Conservation (phyloP, 2,113 vertebrate genomes). For the Steatornis caripensis region DNA sequence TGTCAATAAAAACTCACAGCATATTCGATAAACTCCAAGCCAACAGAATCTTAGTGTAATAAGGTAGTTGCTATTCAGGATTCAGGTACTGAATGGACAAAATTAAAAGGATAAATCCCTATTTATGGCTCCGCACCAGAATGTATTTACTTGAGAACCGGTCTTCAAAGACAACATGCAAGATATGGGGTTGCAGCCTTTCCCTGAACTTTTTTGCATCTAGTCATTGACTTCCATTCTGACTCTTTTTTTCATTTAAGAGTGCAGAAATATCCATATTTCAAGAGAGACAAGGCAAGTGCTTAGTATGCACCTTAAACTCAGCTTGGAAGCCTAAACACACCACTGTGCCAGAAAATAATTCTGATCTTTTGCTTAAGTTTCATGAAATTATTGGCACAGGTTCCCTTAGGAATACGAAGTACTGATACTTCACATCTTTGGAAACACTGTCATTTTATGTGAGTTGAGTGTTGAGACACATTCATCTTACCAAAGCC, state of each 20-base stretch:
- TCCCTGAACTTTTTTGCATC: background rate
- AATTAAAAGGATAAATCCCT: background rate
- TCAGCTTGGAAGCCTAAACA: background rate
- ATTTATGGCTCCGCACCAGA: background rate
- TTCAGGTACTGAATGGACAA: background rate
- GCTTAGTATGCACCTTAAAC: background rate
- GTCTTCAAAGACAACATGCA: background rate
- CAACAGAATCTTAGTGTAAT: background rate
- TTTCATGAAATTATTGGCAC: background rate
- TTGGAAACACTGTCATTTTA: background rate
- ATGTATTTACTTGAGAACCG: background rate
- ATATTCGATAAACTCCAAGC: background rate
- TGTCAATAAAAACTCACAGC: background rate
- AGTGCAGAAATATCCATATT: background rate
- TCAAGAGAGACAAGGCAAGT: background rate
- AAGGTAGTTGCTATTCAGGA: background rate
- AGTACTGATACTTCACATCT: background rate
- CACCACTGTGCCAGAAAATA: background rate
- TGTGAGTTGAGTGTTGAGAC: background rate
- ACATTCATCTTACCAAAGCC: background rate
- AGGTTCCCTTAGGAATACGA: background rate
- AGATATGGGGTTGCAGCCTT: background rate
- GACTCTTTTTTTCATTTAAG: background rate
- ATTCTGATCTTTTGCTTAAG: background rate
- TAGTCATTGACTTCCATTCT: background rate